Percentiles rank a stretch among this genome's conserved stretches.
phyloP scores from a whole-genome alignment of 1,140 invertebrate species.

The Nomia melanderi region DNA sequence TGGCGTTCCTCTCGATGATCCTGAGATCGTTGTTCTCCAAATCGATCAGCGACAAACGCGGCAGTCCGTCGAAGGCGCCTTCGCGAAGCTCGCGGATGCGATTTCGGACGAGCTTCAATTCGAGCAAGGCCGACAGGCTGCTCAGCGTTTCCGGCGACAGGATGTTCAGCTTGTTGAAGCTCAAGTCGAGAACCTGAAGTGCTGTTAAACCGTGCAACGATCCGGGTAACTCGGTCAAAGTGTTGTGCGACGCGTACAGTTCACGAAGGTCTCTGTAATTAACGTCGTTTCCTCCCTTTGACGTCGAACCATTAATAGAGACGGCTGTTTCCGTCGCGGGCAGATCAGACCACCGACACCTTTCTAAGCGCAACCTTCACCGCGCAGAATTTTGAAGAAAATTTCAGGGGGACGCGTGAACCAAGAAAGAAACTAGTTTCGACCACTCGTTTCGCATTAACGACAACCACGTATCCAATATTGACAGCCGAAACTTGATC shows the following conservation, averaged over 20 bases:
- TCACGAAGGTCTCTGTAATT: slow-evolving; percentile 84
- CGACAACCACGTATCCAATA: too few relatives aligned
- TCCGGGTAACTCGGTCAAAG: slow-evolving; percentile 86
- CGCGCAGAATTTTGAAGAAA: not conserved
- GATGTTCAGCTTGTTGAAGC: slow-evolving; percentile 89
- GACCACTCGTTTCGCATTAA: not conserved
- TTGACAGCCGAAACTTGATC: too few relatives aligned
- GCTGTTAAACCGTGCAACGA: slow-evolving; percentile 86
- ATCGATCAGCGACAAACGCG: slow-evolving; percentile 87
- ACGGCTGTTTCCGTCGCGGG: slow-evolving; percentile 1
- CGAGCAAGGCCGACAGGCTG: slow-evolving; percentile 84
- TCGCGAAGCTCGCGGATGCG: slow-evolving; percentile 87
- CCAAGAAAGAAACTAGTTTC: not conserved
- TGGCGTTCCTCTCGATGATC: slow-evolving; percentile 88
- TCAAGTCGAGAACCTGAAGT: slow-evolving; percentile 88
- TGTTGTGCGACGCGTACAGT: slow-evolving; percentile 90
- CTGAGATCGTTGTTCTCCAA: slow-evolving; percentile 91
- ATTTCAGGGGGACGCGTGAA: not conserved
- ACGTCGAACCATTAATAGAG: slow-evolving; percentile 28
- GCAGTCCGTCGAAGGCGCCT: slow-evolving; percentile 87
- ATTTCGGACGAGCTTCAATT: slow-evolving; percentile 88
- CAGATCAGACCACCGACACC: not conserved
- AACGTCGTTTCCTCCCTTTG: slow-evolving; percentile 36
- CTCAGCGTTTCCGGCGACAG: slow-evolving; percentile 86
- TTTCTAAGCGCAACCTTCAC: not conserved